Evolutionary conservation across 2,888 invertebrate species (phyloP).

Genomic region (Bugulina stolonifera): DNA sequence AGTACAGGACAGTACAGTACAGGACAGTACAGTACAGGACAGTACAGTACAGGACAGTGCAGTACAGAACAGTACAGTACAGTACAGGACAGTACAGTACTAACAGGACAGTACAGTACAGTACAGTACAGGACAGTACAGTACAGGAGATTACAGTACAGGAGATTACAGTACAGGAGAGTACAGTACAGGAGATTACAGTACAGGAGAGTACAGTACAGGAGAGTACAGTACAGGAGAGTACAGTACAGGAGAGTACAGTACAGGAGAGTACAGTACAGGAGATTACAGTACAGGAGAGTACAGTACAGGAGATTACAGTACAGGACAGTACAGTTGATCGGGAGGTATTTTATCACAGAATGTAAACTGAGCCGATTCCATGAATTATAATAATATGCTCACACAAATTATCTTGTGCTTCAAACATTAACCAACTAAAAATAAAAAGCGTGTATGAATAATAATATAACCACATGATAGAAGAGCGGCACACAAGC

Average conservation of each 20-base stretch:
- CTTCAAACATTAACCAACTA: too few species aligned
- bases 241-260: conserved; percentile 28
- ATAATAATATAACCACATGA: too few species aligned
- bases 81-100: conserved; percentile 30
- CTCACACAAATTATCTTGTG: too few species aligned
- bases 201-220: conserved; percentile 30
- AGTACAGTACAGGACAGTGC: conserved; percentile 29
- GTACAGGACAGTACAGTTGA: conserved; percentile 30
- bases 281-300: conserved; percentile 28
- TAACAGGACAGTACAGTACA: conserved; percentile 30
- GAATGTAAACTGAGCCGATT: too few species aligned
- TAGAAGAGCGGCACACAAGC: too few species aligned
- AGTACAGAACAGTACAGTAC: conserved; percentile 29
- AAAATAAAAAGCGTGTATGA: too few species aligned
- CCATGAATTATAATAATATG: too few species aligned
- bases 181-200: conserved; percentile 31
- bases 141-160: conserved; percentile 29
- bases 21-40: conserved; percentile 29
- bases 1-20: conserved; percentile 29
- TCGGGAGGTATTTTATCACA: too few species aligned
- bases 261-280: conserved; percentile 29
- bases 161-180: conserved; percentile 1
- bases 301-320: conserved; percentile 28
- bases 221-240: conserved; percentile 29
- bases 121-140: conserved; percentile 29